These are phyloP conservation scores for Raja brachyura DNA, from an alignment of 2,113 vertebrate genomes.

Conservation along the genomic window DNA sequence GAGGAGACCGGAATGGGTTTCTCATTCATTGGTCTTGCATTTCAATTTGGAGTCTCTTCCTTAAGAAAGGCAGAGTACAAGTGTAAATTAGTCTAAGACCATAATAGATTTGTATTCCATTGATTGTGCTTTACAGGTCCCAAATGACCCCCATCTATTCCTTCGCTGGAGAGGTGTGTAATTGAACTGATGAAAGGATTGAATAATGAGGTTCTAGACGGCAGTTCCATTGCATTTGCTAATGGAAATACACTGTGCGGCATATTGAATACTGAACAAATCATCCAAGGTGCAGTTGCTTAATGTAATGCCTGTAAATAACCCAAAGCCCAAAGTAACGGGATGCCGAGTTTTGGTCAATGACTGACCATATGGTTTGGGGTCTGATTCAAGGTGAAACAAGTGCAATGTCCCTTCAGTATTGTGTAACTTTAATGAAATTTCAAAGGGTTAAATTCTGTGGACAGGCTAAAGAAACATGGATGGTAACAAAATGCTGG, in stretches of 20 bases:
- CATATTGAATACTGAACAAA: constrained; percentile 57
- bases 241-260: not conserved
- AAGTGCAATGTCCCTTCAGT: not conserved
- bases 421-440: not conserved
- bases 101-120: constrained; percentile 64
- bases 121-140: constrained; percentile 64
- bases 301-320: constrained; percentile 60
- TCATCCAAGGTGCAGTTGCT: constrained; percentile 58
- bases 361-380: not conserved
- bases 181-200: constrained; percentile 69
- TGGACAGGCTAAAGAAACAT: not conserved
- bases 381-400: not conserved
- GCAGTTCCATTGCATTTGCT: constrained; percentile 46
- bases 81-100: constrained; percentile 74
- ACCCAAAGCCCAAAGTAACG: constrained; percentile 44
- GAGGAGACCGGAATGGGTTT: constrained; percentile 51
- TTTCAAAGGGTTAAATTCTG: not conserved
- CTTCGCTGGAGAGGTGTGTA: constrained; percentile 68
- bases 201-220: constrained; percentile 64
- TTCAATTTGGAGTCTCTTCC: constrained; percentile 55
- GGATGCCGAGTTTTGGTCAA: not conserved
- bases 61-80: constrained; percentile 60
- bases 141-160: constrained; percentile 72
- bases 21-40: constrained; percentile 58
- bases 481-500: no score